These are phyloP conservation scores for Pygocentrus nattereri DNA, from an alignment of 2,797 vertebrate genomes.

Conservation along the genomic window DNA sequence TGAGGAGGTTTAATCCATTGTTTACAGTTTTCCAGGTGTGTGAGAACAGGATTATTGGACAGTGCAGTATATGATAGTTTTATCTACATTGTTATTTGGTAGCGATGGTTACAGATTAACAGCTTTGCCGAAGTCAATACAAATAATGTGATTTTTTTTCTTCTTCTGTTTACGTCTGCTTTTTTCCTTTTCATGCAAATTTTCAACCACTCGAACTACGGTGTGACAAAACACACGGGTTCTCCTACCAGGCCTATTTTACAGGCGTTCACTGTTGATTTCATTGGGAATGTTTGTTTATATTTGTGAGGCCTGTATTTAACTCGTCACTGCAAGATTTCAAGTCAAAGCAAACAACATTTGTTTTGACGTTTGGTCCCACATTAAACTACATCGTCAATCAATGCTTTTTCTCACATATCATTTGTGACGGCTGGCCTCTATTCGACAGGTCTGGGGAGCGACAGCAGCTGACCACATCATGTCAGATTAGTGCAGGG, in stretches of 20 bases:
- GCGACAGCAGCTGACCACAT: background rate
- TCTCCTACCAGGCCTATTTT: background rate
- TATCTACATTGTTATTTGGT: conserved; percentile 26
- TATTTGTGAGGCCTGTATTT: conserved; percentile 29
- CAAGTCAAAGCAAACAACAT: conserved; percentile 44
- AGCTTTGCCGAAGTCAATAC: conserved; percentile 2
- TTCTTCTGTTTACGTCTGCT: background rate
- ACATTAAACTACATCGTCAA: conserved; percentile 18
- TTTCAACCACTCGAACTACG: background rate
- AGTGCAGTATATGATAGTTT: conserved; percentile 16
- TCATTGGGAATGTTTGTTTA: conserved; percentile 51
- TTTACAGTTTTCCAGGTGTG: conserved; percentile 33
- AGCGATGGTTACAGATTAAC: background rate
- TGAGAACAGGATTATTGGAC: conserved; percentile 25
- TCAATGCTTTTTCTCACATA: conserved; percentile 31
- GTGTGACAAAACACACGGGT: background rate
- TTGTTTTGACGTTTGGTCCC: conserved; percentile 42
- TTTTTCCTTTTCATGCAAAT: background rate
- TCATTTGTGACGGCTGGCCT: background rate
- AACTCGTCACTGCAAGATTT: conserved; percentile 26
- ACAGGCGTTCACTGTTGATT: conserved; percentile 37
- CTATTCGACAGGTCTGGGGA: background rate
- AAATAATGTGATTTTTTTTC: background rate
- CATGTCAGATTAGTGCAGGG: background rate
- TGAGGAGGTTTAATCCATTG: conserved; percentile 9